Percentiles rank a stretch among this genome's conserved stretches.
phyloP scores from a whole-genome alignment of 2,888 invertebrate species.

The Eupelmus urozonus region DNA sequence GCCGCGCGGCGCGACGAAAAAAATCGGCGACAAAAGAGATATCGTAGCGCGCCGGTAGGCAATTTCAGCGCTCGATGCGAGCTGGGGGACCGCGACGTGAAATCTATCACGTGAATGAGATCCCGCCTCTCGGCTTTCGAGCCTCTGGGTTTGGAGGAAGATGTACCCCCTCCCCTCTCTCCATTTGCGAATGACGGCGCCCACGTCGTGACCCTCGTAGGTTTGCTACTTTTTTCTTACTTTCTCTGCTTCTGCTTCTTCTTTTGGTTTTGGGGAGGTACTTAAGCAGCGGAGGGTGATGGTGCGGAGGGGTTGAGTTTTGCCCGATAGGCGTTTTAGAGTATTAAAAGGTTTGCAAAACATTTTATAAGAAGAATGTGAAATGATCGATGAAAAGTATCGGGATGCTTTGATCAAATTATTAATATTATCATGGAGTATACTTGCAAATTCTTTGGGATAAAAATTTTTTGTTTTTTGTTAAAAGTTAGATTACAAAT shows the following conservation, averaged over 20 bases:
- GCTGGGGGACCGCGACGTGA: background rate
- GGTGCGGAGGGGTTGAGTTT: background rate
- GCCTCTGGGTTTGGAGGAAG: background rate
- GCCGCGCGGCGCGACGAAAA: background rate
- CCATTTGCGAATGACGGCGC: background rate
- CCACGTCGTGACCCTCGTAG: too few species aligned
- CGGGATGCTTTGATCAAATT: too few species aligned
- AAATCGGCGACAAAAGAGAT: background rate
- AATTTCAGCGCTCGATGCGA: conserved; percentile 10
- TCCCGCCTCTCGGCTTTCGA: background rate
- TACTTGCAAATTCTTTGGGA: too few species aligned
- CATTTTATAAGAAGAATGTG: background rate
- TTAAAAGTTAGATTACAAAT: too few species aligned
- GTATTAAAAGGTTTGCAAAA: background rate
- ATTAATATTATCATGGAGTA: too few species aligned
- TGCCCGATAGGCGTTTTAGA: background rate
- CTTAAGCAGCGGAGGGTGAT: too few species aligned
- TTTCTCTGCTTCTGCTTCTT: background rate
- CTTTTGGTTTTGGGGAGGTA: too few species aligned
- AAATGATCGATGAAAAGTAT: too few species aligned
- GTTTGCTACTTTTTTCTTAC: background rate
- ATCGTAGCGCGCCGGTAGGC: background rate
- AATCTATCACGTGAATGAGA: background rate
- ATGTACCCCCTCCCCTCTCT: background rate
- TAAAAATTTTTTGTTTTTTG: too few species aligned